Evolutionary conservation across 2,113 vertebrate genomes (phyloP).

Genomic region (Grammomys dolichurus): DNA sequence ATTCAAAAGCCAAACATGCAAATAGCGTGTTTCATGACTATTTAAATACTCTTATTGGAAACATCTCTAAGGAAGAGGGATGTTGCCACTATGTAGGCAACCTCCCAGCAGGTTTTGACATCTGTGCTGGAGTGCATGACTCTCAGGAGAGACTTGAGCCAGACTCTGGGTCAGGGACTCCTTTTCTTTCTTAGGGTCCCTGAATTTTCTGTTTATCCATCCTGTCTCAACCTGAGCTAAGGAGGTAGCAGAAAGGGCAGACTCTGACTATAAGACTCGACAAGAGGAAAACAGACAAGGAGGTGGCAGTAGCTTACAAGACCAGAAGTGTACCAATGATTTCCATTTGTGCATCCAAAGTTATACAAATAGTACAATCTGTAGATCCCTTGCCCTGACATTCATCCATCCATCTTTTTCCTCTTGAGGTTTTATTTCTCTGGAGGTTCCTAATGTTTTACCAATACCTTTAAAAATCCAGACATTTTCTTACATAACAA

Average conservation of each 20-base stretch:
- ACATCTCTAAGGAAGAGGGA: neutral
- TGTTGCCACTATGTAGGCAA: neutral
- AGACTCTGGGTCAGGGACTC: neutral
- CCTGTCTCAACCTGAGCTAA: neutral
- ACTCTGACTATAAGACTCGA: neutral
- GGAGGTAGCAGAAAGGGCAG: neutral
- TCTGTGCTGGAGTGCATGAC: neutral
- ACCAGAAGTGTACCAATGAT: neutral
- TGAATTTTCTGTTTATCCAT: neutral
- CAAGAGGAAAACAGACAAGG: neutral
- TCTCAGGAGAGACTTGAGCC: neutral
- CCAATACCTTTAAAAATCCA: neutral
- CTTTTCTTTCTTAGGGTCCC: neutral
- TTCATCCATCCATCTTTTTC: neutral
- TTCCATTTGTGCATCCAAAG: neutral
- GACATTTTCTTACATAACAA: slow-evolving; percentile 5
- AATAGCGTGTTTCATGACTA: neutral
- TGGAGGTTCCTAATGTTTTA: neutral
- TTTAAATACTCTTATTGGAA: neutral
- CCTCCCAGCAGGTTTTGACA: neutral
- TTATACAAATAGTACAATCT: neutral
- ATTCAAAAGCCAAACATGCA: neutral
- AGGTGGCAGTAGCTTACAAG: too few relatives aligned
- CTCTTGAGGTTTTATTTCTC: neutral
- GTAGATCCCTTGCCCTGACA: neutral